Evolutionary conservation across 2,888 invertebrate species (phyloP), one percentile per base, ranked within the genome.

Genomic region (Podabrus alpinus): DNA sequence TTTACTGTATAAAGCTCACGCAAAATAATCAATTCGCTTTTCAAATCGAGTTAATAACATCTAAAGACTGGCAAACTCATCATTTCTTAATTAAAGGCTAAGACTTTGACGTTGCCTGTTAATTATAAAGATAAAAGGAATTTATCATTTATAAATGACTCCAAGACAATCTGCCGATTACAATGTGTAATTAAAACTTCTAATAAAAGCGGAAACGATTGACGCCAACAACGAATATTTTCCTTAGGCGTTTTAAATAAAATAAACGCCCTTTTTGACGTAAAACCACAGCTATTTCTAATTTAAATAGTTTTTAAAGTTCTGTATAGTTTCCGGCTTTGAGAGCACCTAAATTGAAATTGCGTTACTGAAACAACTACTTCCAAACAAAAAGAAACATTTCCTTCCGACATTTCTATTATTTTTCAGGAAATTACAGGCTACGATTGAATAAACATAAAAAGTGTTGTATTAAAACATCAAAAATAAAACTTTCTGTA

Each of bases 161-260:
- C 68, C 60, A 69, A 71, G 73, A 77, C 77, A 77, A 73, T 75
- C 75, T 61, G 61, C 59, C 69, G 75, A 75, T 75, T 75, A 75
- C 75, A 77, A 77, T 77, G 75, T 75, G 73, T 75, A 77, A 77
- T 77, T 77, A 77, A 77, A 77, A 77, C 71, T 77, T 77, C 61
- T 73, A 74, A 77, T 77, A 77, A 74, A 74, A 70, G 74, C 69
- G 19, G 73, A 13, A 68, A 76, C 71, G 76, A 73, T 73, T 74
- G 70, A 70, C 66, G 66, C 29, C 21, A 61, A 10, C 66, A 66
- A 66, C 60, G 68, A 17, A n/a, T 45, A 21, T 45, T 61, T 24
- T 70, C 66, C 60, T 13, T 45, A 11, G 11, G 45, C 71, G 66
- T 64, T 75, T 67, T 71, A 72, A 73, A 68, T 67, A 60, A 59